These are phyloP conservation scores for Sebastes hopkinsi DNA, from an alignment of 2,797 vertebrate species.

Conservation along the genomic window DNA sequence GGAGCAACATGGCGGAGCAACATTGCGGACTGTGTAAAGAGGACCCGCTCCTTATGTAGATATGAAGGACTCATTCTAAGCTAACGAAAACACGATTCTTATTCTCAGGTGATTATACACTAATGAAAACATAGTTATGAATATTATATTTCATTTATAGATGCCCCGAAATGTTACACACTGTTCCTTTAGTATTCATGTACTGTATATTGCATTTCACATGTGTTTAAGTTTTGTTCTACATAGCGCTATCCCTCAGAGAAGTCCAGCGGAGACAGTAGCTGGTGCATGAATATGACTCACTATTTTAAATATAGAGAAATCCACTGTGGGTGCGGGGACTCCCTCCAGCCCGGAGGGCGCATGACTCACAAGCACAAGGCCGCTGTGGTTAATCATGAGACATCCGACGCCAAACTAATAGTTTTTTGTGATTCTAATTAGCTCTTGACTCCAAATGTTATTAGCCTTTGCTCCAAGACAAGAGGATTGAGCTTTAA, in stretches of 20 bases:
- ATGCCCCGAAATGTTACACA: too few relatives aligned
- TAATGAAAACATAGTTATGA: too few relatives aligned
- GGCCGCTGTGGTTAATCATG: slow-evolving; percentile 65
- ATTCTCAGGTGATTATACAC: too few relatives aligned
- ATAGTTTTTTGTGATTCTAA: slow-evolving; percentile 40
- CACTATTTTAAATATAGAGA: slow-evolving; percentile 67
- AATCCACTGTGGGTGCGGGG: slow-evolving; percentile 33
- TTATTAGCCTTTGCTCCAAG: slow-evolving; percentile 26
- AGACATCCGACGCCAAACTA: slow-evolving; percentile 58
- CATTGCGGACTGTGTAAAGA: too few relatives aligned
- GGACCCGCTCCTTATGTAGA: too few relatives aligned
- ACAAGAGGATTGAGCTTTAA: not conserved
- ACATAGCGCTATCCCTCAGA: not conserved
- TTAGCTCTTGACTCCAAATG: slow-evolving; percentile 19
- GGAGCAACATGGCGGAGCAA: too few relatives aligned
- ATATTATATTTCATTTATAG: too few relatives aligned
- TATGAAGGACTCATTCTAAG: too few relatives aligned
- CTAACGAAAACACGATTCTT: not conserved
- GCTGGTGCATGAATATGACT: slow-evolving; percentile 65
- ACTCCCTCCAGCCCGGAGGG: slow-evolving; percentile 62
- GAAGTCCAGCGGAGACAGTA: slow-evolving; percentile 33
- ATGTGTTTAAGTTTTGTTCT: not conserved
- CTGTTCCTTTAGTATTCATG: not conserved
- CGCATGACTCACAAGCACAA: slow-evolving; percentile 72
- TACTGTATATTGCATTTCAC: not conserved